phyloP scores from a whole-genome alignment of 2,797 vertebrate genomes.

The Anguilla marmorata region DNA sequence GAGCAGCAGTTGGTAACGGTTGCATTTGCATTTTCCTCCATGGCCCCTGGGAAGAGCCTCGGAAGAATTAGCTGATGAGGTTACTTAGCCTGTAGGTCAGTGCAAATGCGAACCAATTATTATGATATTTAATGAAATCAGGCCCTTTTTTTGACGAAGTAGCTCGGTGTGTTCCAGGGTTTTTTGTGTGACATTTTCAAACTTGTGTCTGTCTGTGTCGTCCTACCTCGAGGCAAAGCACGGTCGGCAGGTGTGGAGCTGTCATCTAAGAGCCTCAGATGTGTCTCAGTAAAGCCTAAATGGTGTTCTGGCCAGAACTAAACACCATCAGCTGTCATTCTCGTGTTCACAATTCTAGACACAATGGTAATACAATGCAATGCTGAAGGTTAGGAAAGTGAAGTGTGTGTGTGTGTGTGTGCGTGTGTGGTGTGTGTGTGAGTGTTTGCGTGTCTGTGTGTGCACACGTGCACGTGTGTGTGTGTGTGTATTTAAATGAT shows the following conservation, averaged over 20 bases:
- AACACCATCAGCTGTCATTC: neutral
- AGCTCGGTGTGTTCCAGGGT: constrained; percentile 4
- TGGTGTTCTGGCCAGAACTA: neutral
- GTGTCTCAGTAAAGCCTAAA: neutral
- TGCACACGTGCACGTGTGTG: neutral
- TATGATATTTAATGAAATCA: constrained; percentile 57
- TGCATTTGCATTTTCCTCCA: neutral
- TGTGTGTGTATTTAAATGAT: neutral
- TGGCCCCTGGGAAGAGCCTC: constrained; percentile 46
- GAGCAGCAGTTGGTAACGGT: constrained; percentile 57
- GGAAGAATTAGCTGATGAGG: constrained; percentile 61
- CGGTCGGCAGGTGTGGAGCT: constrained; percentile 11
- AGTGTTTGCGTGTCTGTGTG: neutral
- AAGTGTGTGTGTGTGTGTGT: neutral
- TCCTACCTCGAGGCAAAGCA: neutral
- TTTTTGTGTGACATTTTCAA: constrained; percentile 14
- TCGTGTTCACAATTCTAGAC: neutral
- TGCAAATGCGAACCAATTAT: constrained; percentile 68
- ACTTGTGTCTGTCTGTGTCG: neutral
- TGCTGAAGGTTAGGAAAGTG: neutral
- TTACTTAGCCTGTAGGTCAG: constrained; percentile 68
- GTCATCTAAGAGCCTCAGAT: neutral
- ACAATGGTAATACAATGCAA: neutral
- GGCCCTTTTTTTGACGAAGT: constrained; percentile 21
- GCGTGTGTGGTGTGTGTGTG: neutral